These are phyloP conservation scores for Phlogophora meticulosa DNA, from an alignment of 2,888 invertebrate species.

Conservation along the genomic window DNA sequence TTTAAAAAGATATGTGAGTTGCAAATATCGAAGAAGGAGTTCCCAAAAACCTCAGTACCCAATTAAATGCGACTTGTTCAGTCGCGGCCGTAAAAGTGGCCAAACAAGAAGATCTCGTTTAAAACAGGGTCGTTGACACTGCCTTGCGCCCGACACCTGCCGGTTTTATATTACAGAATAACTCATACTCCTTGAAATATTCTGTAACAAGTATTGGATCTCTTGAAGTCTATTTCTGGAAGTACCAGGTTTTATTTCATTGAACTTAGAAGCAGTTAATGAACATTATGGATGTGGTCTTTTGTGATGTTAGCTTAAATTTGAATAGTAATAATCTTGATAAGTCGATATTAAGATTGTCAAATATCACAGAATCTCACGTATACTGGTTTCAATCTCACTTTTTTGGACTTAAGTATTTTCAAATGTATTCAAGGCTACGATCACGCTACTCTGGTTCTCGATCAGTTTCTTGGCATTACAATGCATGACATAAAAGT, in stretches of 20 bases:
- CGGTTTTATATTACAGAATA: constrained; percentile 34
- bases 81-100: constrained; percentile 23
- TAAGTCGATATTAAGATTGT: not conserved
- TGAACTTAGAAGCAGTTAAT: not conserved
- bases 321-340: not conserved
- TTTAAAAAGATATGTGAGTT: constrained; percentile 19
- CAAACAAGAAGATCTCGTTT: constrained; percentile 62
- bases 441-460: not conserved
- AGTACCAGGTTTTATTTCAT: not conserved
- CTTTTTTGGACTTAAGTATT: not conserved
- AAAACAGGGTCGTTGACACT: constrained; percentile 59
- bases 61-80: constrained; percentile 38
- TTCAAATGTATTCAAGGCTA: not conserved
- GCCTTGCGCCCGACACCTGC: constrained; percentile 31
- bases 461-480: not conserved
- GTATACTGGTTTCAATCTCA: not conserved
- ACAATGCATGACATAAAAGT: not conserved
- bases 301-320: not conserved
- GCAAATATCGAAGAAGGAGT: constrained; percentile 3
- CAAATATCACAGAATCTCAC: not conserved
- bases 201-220: constrained; percentile 4
- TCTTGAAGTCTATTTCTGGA: not conserved
- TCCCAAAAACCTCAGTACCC: constrained; percentile 25
- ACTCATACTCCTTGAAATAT: constrained; percentile 20
- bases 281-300: not conserved